phyloP scores from a whole-genome alignment of 2,888 invertebrate species.

The Pemphredon lugubris region DNA sequence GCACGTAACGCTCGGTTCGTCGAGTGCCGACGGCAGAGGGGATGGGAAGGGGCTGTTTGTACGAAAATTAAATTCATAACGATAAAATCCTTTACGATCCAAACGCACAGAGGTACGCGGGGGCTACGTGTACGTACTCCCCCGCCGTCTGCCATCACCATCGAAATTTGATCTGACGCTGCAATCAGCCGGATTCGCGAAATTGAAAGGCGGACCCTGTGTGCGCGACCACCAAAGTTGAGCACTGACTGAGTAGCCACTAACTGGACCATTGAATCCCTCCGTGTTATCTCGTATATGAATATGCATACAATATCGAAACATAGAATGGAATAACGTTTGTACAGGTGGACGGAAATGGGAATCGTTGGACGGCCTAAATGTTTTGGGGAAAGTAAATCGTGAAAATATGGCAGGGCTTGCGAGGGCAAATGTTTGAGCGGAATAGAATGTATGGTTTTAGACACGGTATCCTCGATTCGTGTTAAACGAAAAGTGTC shows the following conservation, averaged over 20 bases:
- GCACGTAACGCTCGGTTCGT: slow-evolving; percentile 70
- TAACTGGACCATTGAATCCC: slow-evolving; percentile 41
- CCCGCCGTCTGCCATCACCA: not conserved
- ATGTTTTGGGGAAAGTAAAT: too few species aligned
- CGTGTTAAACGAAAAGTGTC: too few species aligned
- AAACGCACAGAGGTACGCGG: slow-evolving; percentile 15
- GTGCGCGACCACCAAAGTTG: slow-evolving; percentile 34
- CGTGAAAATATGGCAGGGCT: too few species aligned
- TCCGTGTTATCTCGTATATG: slow-evolving; percentile 1
- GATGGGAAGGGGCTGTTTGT: slow-evolving; percentile 69
- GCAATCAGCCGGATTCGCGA: slow-evolving; percentile 53
- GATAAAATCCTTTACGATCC: slow-evolving; percentile 75
- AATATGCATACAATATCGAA: slow-evolving; percentile 1
- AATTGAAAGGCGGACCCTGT: slow-evolving; percentile 40
- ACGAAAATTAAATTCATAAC: slow-evolving; percentile 79
- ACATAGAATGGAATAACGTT: too few species aligned
- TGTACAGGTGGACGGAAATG: too few species aligned
- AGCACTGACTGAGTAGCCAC: slow-evolving; percentile 61
- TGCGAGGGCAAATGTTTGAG: too few species aligned
- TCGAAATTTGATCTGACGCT: slow-evolving; percentile 48
- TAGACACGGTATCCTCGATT: too few species aligned
- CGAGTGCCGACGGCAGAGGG: slow-evolving; percentile 56
- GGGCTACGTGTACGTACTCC: slow-evolving; percentile 5
- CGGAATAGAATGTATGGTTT: too few species aligned
- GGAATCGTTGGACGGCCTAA: too few species aligned